Conservation (phyloP, 2,797 vertebrate species). For the Parauchenoglanis punctatus region DNA sequence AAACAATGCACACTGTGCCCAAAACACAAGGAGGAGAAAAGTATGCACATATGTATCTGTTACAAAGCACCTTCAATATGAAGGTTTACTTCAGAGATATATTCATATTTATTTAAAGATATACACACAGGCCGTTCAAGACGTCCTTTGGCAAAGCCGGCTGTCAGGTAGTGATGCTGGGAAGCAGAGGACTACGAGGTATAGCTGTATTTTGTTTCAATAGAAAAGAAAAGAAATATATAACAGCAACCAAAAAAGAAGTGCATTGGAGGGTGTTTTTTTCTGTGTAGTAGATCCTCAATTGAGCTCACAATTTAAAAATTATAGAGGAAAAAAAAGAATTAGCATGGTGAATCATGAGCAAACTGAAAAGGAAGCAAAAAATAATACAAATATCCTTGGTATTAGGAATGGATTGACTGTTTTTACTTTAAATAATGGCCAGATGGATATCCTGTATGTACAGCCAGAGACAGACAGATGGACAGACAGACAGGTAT, state of each 20-base stretch:
- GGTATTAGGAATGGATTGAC: constrained; percentile 14
- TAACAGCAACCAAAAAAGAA: neutral
- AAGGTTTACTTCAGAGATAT: constrained; percentile 88
- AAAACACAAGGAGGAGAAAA: constrained; percentile 80
- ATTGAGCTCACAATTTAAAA: neutral
- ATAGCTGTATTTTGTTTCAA: constrained; percentile 25
- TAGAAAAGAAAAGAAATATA: constrained; percentile 35
- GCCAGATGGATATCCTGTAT: constrained; percentile 24
- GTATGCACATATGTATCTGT: constrained; percentile 77
- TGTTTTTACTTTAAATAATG: neutral
- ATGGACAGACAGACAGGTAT: constrained; percentile 40
- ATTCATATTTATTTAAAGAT: constrained; percentile 86
- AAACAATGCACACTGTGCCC: constrained; percentile 70
- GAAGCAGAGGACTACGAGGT: constrained; percentile 59
- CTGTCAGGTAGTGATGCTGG: constrained; percentile 77
- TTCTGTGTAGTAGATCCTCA: neutral
- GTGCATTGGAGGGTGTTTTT: neutral
- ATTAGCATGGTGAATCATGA: neutral
- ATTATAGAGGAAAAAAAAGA: neutral
- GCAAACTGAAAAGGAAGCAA: neutral
- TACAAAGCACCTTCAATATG: constrained; percentile 99
- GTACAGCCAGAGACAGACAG: constrained; percentile 19
- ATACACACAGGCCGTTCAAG: constrained; percentile 79
- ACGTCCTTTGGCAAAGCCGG: constrained; percentile 84
- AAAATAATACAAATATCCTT: constrained; percentile 1